Base-by-base conservation (phyloP, 2,888 invertebrate genomes). In the Pyrgus malvae region DNA sequence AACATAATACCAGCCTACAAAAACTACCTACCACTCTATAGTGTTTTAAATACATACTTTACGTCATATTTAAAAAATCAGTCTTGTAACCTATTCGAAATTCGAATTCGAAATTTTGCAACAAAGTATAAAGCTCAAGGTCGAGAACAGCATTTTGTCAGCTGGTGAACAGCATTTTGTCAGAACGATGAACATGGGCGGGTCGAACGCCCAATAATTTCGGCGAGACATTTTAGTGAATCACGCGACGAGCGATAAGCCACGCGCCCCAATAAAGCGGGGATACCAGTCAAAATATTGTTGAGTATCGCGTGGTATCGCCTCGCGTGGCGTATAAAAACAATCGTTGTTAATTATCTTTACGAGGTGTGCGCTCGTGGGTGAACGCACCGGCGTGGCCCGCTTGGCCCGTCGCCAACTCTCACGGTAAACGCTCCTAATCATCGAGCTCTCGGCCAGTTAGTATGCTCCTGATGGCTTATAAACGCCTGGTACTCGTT, bases 331-430 rank as follows among this genome's bases (percentile, higher is more conserved):
- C 65, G 72, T 58, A 77, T 78, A 80, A 84, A 83, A 82, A 84
- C 80, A 83, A 77, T 78, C 68, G 75, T 61, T 45, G 67, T 70
- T 73, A 76, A 78, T 81, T 75, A 80, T 78, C 71, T 78, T 72
- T 72, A 73, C 74, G 68, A 65, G 58, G 66, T 64, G 70, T 68
- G 68, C 65, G 69, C 70, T 64, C 76, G 62, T 70, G 77, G 87
- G 86, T 90, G 85, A 89, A 90, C 82, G 90, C 78, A 83, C 88
- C 76, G 73, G 63, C 68, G 70, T 87, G 89, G 76, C 89, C 87
- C 76, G 87, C 71, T 88, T 89, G 89, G 89, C 85, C 57, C 74
- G 64, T 51, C 66, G 87, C 90, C 90, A 90, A 76, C 78, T 83
- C 86, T 81, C 86, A 86, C 87, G 84, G 80, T 80, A 76, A 78